phyloP scores from a whole-genome alignment of 2,797 vertebrate species.

The Sebastiscus albofasciatus region DNA sequence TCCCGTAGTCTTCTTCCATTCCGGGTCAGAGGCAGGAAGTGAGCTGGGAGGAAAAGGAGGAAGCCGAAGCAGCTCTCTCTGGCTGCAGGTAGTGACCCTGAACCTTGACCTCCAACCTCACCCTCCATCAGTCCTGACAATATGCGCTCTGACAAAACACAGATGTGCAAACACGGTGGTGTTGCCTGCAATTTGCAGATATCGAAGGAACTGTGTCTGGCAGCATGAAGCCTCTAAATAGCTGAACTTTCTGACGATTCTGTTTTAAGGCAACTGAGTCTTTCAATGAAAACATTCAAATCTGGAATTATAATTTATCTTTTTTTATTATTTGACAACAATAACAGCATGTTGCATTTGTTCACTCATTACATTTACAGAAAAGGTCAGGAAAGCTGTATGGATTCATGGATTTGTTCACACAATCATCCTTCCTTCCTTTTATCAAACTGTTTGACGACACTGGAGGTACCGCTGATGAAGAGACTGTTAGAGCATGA shows the following conservation, averaged over 20 bases:
- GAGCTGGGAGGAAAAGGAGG: constrained; percentile 79
- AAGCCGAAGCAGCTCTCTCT: constrained; percentile 79
- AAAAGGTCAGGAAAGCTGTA: constrained; percentile 55
- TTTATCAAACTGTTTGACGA: constrained; percentile 56
- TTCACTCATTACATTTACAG: constrained; percentile 77
- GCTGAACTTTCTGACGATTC: not conserved
- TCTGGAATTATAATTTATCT: constrained; percentile 64
- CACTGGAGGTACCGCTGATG: constrained; percentile 33
- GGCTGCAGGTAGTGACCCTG: constrained; percentile 81
- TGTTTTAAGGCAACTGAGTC: not conserved
- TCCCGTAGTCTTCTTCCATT: constrained; percentile 71
- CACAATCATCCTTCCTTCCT: constrained; percentile 49
- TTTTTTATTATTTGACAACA: constrained; percentile 76
- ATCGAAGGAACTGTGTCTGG: constrained; percentile 9
- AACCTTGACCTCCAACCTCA: constrained; percentile 75
- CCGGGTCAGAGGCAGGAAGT: constrained; percentile 81
- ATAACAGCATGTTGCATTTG: constrained; percentile 67
- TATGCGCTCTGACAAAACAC: constrained; percentile 71
- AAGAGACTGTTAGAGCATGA: constrained; percentile 34
- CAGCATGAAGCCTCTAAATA: not conserved
- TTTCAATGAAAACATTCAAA: constrained; percentile 9
- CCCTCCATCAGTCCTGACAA: constrained; percentile 66
- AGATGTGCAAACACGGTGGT: constrained; percentile 56
- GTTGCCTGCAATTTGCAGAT: constrained; percentile 21
- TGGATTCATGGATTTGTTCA: constrained; percentile 39